These are phyloP conservation scores for Ophioderma brevispina DNA, from an alignment of 35 echinoderm and acorn worm species.

Conservation along the genomic window DNA sequence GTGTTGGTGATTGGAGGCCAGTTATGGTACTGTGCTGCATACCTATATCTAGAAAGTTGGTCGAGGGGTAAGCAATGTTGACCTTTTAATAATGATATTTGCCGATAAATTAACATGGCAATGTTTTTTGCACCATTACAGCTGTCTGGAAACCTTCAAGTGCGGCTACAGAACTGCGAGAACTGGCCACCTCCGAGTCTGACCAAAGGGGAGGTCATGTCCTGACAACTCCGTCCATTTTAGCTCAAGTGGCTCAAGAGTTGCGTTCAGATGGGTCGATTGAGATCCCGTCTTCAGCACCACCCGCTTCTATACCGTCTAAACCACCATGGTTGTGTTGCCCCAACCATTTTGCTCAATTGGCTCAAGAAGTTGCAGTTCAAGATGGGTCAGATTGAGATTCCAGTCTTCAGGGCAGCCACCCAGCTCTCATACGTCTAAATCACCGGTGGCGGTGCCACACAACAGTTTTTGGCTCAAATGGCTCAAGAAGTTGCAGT, in stretches of 20 bases:
- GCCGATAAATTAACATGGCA: no score
- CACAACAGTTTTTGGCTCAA: constrained; percentile 42
- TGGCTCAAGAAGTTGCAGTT: constrained; percentile 99
- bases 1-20: no score
- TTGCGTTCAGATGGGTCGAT: constrained; percentile 99
- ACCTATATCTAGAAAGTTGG: no score
- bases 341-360: constrained; percentile 42
- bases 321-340: no score
- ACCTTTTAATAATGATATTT: no score
- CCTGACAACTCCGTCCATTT: constrained; percentile 82
- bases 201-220: constrained; percentile 92
- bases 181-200: constrained; percentile 92
- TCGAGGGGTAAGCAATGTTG: no score
- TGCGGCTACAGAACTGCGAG: constrained; percentile 91
- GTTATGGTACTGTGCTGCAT: no score
- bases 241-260: constrained; percentile 91
- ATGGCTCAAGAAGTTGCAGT: constrained; percentile 97
- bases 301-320: constrained; percentile 91
- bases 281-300: constrained; percentile 94
- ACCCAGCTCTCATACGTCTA: constrained; percentile 91
- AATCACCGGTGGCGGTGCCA: no score
- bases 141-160: constrained; percentile 90
- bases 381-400: constrained; percentile 99
- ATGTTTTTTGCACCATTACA: constrained; percentile 2
- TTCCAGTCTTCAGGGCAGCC: constrained; percentile 87